Base-by-base conservation (phyloP, 2,797 vertebrate species). In the Sylvilagus floridanus region DNA sequence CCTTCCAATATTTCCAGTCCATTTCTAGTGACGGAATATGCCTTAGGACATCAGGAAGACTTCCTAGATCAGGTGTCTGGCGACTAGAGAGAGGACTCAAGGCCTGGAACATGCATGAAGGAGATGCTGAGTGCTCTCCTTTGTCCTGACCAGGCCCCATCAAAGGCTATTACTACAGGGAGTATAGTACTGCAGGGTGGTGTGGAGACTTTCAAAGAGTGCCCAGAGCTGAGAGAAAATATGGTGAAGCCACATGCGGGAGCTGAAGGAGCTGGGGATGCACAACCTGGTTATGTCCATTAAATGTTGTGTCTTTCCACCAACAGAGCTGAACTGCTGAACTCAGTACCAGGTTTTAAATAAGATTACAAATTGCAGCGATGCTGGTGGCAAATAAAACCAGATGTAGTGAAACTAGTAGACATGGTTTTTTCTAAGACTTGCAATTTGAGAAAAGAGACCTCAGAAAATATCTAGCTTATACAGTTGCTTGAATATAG, bases 231-330 rank as follows among this genome's bases (percentile, higher is more conserved):
- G 8, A 60, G n/a, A n/a, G n/a, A 2, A 4, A 1, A 7, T 32
- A 22, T 35, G 73, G 10, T 32, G 4, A 22, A 30, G 57, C 16
- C 4, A 9, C 4, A 6, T 5, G 22, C 9, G 22, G 30, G 62
- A 62, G 19, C 30, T 32, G 30, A 62, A 24, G 16, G 21, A 42
- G 7, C 21, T 76, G 24, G 26, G 30, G 47, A 7, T 52, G 9
- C 24, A 35, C 6, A 42, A 1, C 16, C 17, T 62, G 5, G 19
- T 11, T 19, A 1, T 37, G 26, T 26, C 7, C 0, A 2, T 3
- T 88, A 22, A 30, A 12, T 0, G 21, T 4, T 13, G 14, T 57
- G 22, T 21, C 69, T 69, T 75, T 60, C 28, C 17, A 63, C 5
- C 24, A 37, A 60, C 16, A 76, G n/a, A 54, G 30, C 54, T 4